Evolutionary conservation across 2,888 invertebrate genomes (phyloP).

Genomic region (Marasmarcha lunaedactyla): DNA sequence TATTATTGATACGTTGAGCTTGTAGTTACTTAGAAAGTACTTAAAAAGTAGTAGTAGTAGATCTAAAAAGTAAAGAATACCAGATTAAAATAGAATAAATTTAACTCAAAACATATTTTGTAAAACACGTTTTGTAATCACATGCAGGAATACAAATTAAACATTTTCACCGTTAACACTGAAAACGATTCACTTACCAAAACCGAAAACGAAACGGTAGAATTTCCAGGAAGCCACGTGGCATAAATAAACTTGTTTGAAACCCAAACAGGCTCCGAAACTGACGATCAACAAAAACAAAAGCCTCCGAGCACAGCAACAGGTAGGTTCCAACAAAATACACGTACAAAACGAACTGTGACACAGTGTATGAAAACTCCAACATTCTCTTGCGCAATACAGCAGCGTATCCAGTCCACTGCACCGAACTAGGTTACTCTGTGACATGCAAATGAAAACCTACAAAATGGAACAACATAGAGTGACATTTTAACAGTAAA

Average conservation of each 20-base stretch:
- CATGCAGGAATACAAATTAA: too few species aligned
- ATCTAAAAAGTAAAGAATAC: too few species aligned
- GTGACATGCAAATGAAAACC: background rate
- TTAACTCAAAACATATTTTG: too few species aligned
- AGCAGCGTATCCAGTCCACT: too few species aligned
- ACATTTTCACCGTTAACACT: too few species aligned
- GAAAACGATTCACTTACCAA: conserved; percentile 1
- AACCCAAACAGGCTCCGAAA: conserved; percentile 22
- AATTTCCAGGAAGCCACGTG: conserved; percentile 11
- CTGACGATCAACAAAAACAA: conserved; percentile 55
- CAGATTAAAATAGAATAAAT: too few species aligned
- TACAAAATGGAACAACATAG: background rate
- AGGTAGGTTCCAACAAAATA: conserved; percentile 23
- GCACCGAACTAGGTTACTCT: background rate
- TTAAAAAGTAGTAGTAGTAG: too few species aligned
- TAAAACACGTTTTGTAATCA: too few species aligned
- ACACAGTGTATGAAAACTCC: too few species aligned
- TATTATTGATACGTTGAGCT: too few species aligned
- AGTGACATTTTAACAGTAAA: background rate
- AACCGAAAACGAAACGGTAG: background rate
- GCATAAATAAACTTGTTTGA: conserved; percentile 20
- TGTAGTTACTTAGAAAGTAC: too few species aligned
- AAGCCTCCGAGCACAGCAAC: conserved; percentile 32
- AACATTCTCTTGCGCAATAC: too few species aligned
- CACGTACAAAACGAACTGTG: conserved; percentile 19